Percentiles rank a stretch among this genome's conserved stretches.
Conservation (phyloP, 1,140 invertebrate species). For the Drosophila nigrodunni region DNA sequence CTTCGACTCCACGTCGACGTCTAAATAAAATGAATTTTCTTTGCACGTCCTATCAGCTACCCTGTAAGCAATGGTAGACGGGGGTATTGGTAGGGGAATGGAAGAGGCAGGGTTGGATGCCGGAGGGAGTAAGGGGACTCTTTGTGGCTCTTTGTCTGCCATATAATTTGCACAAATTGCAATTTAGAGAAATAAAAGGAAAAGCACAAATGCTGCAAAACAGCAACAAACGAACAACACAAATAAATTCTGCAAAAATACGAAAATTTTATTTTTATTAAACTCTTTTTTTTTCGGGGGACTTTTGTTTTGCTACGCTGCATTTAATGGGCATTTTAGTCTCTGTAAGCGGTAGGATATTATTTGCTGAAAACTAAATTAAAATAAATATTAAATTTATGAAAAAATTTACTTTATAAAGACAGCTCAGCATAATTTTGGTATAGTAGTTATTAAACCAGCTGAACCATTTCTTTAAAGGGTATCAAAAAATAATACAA, state of each 20-base stretch:
- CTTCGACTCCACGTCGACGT: constrained; percentile 32
- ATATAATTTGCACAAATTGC: constrained; percentile 81
- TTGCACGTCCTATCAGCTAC: constrained; percentile 54
- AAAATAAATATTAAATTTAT: too few relatives aligned
- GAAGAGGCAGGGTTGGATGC: background rate
- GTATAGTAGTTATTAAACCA: too few relatives aligned
- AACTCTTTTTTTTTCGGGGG: constrained; percentile 28
- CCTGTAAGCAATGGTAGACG: constrained; percentile 13
- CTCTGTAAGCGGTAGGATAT: background rate
- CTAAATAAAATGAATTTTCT: constrained; percentile 77
- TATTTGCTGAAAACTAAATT: background rate
- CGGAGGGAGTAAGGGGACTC: background rate
- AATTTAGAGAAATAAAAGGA: constrained; percentile 81
- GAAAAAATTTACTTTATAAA: too few relatives aligned
- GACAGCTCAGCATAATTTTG: too few relatives aligned
- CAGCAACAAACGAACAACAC: constrained; percentile 34
- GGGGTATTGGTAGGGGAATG: background rate
- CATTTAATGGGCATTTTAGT: background rate
- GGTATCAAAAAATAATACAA: too few relatives aligned
- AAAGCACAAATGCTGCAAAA: constrained; percentile 48
- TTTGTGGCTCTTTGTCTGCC: constrained; percentile 67
- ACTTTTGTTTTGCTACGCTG: constrained; percentile 27
- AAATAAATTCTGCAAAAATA: constrained; percentile 42
- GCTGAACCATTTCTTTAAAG: too few relatives aligned
- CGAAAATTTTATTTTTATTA: constrained; percentile 41